Percentiles rank a stretch among this genome's conserved stretches.
Evolutionary conservation across 2,888 invertebrate genomes (phyloP).

Genomic region (Drosophila flavopinicola): DNA sequence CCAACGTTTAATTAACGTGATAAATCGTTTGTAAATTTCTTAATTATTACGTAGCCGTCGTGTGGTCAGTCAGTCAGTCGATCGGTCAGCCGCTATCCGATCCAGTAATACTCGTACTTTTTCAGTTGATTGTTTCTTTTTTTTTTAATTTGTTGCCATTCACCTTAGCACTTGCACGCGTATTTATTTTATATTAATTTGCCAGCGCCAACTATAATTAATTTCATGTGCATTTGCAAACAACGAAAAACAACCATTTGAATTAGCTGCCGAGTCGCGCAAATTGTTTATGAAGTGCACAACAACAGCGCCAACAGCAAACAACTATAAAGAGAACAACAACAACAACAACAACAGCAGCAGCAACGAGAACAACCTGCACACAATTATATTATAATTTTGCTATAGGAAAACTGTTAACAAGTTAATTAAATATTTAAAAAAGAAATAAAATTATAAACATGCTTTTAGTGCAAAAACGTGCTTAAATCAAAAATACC

Average conservation of each 20-base stretch:
- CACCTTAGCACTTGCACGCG: conserved; percentile 68
- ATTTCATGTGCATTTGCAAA: conserved; percentile 51
- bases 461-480: no score
- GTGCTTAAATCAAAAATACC: not conserved
- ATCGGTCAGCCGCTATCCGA: conserved; percentile 2
- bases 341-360: conserved; percentile 18
- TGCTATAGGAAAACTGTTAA: conserved; percentile 75
- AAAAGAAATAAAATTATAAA: conserved; percentile 15
- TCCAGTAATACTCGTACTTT: conserved; percentile 10
- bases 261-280: conserved; percentile 59
- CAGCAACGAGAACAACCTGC: conserved; percentile 20
- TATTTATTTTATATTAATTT: conserved; percentile 65
- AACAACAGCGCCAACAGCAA: conserved; percentile 50
- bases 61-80: conserved; percentile 46
- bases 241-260: conserved; percentile 31
- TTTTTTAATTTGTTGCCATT: conserved; percentile 59
- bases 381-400: conserved; percentile 60
- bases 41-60: conserved; percentile 74
- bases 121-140: not conserved
- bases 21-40: conserved; percentile 80
- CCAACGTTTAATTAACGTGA: conserved; percentile 77
- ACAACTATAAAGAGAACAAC: no score
- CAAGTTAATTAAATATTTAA: conserved; percentile 73
- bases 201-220: conserved; percentile 55
- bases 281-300: conserved; percentile 72